Evolutionary conservation across 2,797 vertebrate species (phyloP), one percentile per base, ranked within the genome.

Genomic region (Falco novaeseelandiae): DNA sequence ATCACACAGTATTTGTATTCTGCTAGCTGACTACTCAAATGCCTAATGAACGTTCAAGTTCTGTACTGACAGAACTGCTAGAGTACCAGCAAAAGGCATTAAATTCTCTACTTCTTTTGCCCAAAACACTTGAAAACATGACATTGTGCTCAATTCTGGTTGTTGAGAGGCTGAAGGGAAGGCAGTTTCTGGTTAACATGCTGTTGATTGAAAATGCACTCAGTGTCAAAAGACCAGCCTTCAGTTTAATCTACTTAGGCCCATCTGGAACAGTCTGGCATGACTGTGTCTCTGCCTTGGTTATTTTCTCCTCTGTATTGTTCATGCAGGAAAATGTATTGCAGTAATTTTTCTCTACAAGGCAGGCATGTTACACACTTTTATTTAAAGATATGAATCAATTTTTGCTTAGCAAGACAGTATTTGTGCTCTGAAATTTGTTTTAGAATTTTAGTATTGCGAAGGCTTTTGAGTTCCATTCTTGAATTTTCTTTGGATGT

Each of bases 81-180:
- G 30, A 95, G 58, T 66, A 91, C 77, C 58, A 57, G 34, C 70
- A 97, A 96, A 98, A 98, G 97, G 92, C 90, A 94, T 95, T 86
- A 70, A 57, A 83, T 78, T 94, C 87, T 89, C 8, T 30, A 70
- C 20, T 71, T 95, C 61, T 74, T 85, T 92, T 96, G 78, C 83
- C 89, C 59, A 5, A 73, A 92, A 71, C 67, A 74, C 65, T 69
- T 94, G 71, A 80, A 94, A 87, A 59, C 61, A 9, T 13, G 65
- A 87, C 49, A 83, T 74, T 81, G 78, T 88, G 40, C 46, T 96
- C 49, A 72, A 3, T 88, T 46, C 87, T 85, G 34, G 22, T 20
- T 65, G 54, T 55, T 93, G 62, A 78, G 92, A 89, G 49, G 81
- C 61, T 90, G 82, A 95, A 91, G 91, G 55, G 79, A 97, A 91